A percentile compares a stretch with the other conserved stretches of the same genome.
Conservation (phyloP, 2,888 invertebrate genomes). For the Amblyjoppa fuscipennis region DNA sequence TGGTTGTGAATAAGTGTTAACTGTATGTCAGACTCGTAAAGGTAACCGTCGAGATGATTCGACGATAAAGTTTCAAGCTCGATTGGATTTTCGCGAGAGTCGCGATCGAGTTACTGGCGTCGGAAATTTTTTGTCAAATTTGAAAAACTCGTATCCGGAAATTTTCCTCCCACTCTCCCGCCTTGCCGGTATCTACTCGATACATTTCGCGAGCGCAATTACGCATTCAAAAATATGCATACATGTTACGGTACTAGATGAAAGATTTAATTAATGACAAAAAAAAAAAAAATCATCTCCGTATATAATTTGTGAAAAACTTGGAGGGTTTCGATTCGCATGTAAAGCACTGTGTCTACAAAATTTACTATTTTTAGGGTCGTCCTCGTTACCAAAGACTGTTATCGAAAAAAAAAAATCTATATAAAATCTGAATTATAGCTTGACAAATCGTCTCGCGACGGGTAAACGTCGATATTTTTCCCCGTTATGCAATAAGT, state of each 20-base stretch:
- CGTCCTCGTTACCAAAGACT: constrained; percentile 5
- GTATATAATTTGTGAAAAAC: not conserved
- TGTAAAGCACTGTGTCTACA: not conserved
- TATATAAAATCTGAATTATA: constrained; percentile 25
- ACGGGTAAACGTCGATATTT: constrained; percentile 57
- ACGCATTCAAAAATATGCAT: constrained; percentile 26
- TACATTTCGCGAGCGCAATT: constrained; percentile 8
- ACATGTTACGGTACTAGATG: constrained; percentile 1
- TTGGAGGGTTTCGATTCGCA: not conserved
- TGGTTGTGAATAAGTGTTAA: constrained; percentile 83
- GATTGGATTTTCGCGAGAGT: constrained; percentile 5
- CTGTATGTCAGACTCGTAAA: constrained; percentile 67
- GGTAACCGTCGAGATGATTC: constrained; percentile 63
- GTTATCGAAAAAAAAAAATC: not conserved
- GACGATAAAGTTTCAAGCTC: constrained; percentile 20
- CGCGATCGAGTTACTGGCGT: constrained; percentile 12
- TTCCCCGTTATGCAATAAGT: constrained; percentile 67
- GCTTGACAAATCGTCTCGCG: constrained; percentile 49
- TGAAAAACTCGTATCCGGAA: not conserved
- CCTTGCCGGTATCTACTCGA: constrained; percentile 26
- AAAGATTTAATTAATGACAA: not conserved
- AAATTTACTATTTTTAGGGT: constrained; percentile 8
- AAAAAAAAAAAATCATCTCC: not conserved
- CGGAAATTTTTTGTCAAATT: constrained; percentile 15
- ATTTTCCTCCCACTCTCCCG: not conserved